Conservation (phyloP, 2,888 invertebrate genomes). For the Fragum sueziense region DNA sequence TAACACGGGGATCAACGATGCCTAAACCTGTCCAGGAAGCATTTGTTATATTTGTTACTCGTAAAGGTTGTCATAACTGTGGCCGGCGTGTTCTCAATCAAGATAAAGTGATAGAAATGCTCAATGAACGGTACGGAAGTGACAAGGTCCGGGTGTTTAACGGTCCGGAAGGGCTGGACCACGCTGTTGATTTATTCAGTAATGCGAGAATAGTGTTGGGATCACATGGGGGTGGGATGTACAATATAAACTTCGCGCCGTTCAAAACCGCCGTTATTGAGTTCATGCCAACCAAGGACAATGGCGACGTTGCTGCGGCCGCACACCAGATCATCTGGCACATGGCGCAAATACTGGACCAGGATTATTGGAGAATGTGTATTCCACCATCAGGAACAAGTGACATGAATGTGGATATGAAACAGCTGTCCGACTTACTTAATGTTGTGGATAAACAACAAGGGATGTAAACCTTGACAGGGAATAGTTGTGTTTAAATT, state of each 20-base stretch:
- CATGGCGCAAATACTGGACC: constrained; percentile 25
- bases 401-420: constrained; percentile 24
- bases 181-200: constrained; percentile 20
- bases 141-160: constrained; percentile 13
- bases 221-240: constrained; percentile 32
- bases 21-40: background rate
- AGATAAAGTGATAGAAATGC: constrained; percentile 10
- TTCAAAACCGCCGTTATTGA: constrained; percentile 27
- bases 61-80: constrained; percentile 34
- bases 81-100: constrained; percentile 25
- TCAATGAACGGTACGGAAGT: constrained; percentile 15
- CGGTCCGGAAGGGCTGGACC: constrained; percentile 10
- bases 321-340: constrained; percentile 30
- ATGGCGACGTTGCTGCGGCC: constrained; percentile 25
- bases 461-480: background rate
- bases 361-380: constrained; percentile 30
- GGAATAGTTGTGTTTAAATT: no score
- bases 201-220: constrained; percentile 27
- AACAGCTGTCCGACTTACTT: background rate
- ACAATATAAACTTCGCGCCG: constrained; percentile 32
- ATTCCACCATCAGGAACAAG: background rate
- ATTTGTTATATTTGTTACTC: constrained; percentile 20
- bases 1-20: background rate
- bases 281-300: constrained; percentile 29
- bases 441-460: constrained; percentile 4